A percentile compares a stretch with the other conserved stretches of the same genome.
phyloP scores from a whole-genome alignment of 2,113 vertebrate genomes.

The Phodopus roborovskii region DNA sequence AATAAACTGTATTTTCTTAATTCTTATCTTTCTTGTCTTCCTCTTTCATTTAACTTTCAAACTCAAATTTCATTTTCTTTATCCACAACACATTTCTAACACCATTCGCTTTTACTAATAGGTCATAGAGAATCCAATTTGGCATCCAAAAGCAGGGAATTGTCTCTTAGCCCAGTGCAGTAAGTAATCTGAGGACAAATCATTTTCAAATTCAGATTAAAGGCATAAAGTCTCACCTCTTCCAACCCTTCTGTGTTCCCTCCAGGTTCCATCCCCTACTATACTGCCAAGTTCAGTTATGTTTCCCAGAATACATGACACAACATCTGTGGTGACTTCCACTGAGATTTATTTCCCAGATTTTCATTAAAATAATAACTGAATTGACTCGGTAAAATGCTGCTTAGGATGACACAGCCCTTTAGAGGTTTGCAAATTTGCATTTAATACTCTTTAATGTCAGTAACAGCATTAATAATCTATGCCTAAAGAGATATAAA shows the following conservation, averaged over 20 bases:
- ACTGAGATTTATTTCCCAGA: constrained; percentile 79
- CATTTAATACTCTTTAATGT: constrained; percentile 85
- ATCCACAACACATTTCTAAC: neutral
- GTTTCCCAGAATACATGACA: constrained; percentile 67
- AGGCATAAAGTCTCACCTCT: constrained; percentile 44
- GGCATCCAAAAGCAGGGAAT: neutral
- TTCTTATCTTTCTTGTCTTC: neutral
- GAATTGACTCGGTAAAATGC: constrained; percentile 82
- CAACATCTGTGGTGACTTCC: constrained; percentile 82
- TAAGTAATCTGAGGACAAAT: constrained; percentile 17
- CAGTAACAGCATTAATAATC: constrained; percentile 86
- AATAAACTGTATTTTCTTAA: neutral
- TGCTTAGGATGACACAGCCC: constrained; percentile 83
- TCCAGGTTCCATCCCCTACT: neutral
- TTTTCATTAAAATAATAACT: constrained; percentile 83
- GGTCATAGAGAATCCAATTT: neutral
- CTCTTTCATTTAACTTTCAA: constrained; percentile 17
- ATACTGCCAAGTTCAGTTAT: neutral
- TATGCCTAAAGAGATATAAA: constrained; percentile 84
- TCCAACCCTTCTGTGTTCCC: neutral
- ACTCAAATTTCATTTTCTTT: neutral
- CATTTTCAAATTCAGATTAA: constrained; percentile 51
- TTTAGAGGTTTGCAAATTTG: constrained; percentile 85
- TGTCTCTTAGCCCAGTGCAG: neutral
- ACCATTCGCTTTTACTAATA: neutral